Conservation (phyloP, 53 echinoderm and acorn worm species). For the Patiria pectinifera region DNA sequence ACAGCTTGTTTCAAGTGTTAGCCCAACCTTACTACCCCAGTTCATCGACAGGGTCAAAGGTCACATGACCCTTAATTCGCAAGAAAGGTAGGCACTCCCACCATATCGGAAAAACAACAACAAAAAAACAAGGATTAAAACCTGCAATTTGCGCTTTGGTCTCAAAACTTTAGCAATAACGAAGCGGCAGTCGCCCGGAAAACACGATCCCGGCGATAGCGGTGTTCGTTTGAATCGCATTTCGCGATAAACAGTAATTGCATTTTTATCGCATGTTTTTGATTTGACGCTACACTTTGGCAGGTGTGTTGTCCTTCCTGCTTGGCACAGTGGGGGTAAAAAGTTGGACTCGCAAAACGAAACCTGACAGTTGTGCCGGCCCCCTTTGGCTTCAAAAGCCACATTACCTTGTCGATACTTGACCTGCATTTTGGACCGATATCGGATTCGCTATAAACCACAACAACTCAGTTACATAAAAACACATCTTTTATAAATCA, state of each 20-base stretch:
- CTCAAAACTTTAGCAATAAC: background rate
- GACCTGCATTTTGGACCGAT: background rate
- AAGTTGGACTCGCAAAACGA: background rate
- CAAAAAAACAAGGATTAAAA: background rate
- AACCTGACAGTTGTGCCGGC: background rate
- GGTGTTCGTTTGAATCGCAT: constrained; percentile 11
- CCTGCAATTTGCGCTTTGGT: background rate
- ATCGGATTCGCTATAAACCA: background rate
- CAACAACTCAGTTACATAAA: background rate
- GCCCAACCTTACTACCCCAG: constrained; percentile 44
- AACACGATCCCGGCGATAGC: background rate
- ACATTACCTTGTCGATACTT: background rate
- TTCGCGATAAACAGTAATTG: constrained; percentile 8
- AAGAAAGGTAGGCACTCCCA: constrained; percentile 49
- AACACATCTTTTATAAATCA: background rate
- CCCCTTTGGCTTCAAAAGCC: background rate
- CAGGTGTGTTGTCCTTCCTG: background rate
- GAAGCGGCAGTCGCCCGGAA: background rate
- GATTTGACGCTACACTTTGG: background rate
- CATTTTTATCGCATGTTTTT: constrained; percentile 10
- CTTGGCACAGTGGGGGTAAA: background rate
- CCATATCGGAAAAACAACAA: too few species aligned
- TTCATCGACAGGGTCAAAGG: constrained; percentile 64
- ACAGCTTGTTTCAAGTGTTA: constrained; percentile 41
- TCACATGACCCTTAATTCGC: constrained; percentile 30